Conservation (phyloP, 2,888 invertebrate genomes). For the Portevinia maculata region DNA sequence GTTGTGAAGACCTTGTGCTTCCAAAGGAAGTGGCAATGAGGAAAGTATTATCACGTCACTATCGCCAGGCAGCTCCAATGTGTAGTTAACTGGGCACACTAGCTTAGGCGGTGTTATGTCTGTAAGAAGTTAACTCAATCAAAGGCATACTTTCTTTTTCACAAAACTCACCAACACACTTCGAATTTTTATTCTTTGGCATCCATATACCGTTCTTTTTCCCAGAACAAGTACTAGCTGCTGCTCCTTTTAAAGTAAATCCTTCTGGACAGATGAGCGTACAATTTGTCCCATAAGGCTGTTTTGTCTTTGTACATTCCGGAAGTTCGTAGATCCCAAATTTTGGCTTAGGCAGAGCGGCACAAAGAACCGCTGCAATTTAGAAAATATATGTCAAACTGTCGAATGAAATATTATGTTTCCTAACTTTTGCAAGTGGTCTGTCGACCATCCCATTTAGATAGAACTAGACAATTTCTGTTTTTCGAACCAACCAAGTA, state of each 20-base stretch:
- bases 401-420: background rate
- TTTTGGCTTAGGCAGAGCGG: constrained; percentile 83
- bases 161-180: constrained; percentile 83
- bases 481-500: constrained; percentile 86
- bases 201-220: constrained; percentile 84
- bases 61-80: constrained; percentile 41
- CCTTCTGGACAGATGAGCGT: constrained; percentile 85
- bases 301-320: constrained; percentile 84
- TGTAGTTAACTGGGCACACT: constrained; percentile 51
- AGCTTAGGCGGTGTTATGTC: constrained; percentile 63
- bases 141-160: background rate
- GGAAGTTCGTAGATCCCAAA: constrained; percentile 84
- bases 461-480: constrained; percentile 87
- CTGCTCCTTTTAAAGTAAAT: constrained; percentile 85
- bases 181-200: constrained; percentile 81
- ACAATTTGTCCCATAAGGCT: constrained; percentile 85
- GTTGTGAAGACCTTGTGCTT: constrained; percentile 42
- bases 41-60: constrained; percentile 45
- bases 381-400: background rate
- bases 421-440: constrained; percentile 86
- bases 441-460: constrained; percentile 88
- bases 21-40: constrained; percentile 51
- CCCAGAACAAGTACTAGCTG: constrained; percentile 84
- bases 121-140: background rate
- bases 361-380: constrained; percentile 82